These are phyloP conservation scores for Pseudomyrmex concolor DNA, from an alignment of 1,140 invertebrate species.

Conservation along the genomic window DNA sequence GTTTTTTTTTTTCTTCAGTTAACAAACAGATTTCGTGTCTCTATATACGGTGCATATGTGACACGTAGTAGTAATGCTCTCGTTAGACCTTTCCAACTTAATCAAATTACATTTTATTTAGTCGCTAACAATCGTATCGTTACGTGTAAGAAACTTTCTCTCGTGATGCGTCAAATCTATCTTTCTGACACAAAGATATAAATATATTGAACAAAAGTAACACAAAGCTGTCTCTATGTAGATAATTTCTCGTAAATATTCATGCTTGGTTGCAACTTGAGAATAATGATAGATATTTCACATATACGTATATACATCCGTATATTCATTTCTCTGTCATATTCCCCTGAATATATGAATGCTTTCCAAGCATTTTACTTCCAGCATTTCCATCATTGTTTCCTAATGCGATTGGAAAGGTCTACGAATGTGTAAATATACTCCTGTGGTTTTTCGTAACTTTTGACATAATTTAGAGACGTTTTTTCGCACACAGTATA, in stretches of 20 bases:
- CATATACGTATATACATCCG: slow-evolving; percentile 39
- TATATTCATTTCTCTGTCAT: slow-evolving; percentile 49
- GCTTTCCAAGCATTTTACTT: slow-evolving; percentile 46
- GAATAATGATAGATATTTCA: slow-evolving; percentile 29
- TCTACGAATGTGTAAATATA: slow-evolving; percentile 65
- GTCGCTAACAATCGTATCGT: slow-evolving; percentile 27
- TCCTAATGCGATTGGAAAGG: slow-evolving; percentile 70
- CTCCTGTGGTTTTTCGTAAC: slow-evolving; percentile 49
- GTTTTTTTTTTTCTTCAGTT: slow-evolving; percentile 56
- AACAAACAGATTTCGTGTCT: slow-evolving; percentile 54
- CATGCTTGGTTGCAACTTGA: slow-evolving; percentile 26
- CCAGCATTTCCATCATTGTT: slow-evolving; percentile 18
- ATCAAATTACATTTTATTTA: slow-evolving; percentile 41
- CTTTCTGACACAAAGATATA: slow-evolving; percentile 48
- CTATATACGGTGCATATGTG: slow-evolving; percentile 3
- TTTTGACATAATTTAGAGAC: slow-evolving; percentile 67
- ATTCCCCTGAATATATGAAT: slow-evolving; percentile 53
- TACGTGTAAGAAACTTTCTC: slow-evolving; percentile 43
- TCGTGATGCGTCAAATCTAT: slow-evolving; percentile 46
- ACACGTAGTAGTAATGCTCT: slow-evolving; percentile 36
- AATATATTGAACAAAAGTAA: slow-evolving; percentile 65
- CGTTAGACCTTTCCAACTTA: slow-evolving; percentile 74
- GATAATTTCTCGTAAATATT: slow-evolving; percentile 47
- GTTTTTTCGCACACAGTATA: slow-evolving; percentile 42
- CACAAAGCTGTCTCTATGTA: slow-evolving; percentile 59